These are phyloP conservation scores for Cervus canadensis DNA, from an alignment of 2,113 vertebrate species.

Conservation along the genomic window DNA sequence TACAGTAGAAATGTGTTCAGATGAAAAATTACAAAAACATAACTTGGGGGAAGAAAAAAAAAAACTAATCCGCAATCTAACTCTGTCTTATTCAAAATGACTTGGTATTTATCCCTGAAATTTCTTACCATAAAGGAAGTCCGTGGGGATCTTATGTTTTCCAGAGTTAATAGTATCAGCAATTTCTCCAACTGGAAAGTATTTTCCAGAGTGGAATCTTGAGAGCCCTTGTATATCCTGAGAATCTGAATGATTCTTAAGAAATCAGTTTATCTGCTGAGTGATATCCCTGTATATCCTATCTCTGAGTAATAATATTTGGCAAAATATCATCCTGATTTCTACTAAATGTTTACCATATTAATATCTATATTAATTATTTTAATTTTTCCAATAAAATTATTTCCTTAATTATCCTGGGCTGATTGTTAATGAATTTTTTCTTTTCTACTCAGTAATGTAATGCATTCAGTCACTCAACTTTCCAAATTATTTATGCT, in stretches of 20 bases:
- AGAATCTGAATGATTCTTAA: slow-evolving; percentile 25
- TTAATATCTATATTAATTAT: background rate
- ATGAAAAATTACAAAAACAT: slow-evolving; percentile 41
- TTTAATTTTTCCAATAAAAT: background rate
- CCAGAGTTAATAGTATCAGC: slow-evolving; percentile 41
- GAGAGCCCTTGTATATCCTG: slow-evolving; percentile 1
- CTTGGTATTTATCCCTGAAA: slow-evolving; percentile 48
- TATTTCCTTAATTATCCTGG: background rate
- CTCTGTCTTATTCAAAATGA: slow-evolving; percentile 54
- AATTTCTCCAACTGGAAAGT: slow-evolving; percentile 42
- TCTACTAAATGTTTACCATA: background rate
- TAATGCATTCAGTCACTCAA: background rate
- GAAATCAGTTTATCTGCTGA: background rate
- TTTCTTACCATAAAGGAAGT: slow-evolving; percentile 42
- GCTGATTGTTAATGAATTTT: background rate
- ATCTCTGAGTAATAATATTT: background rate
- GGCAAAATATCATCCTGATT: background rate
- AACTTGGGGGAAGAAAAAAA: slow-evolving; percentile 1
- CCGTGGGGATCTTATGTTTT: slow-evolving; percentile 3
- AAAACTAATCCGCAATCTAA: slow-evolving; percentile 38
- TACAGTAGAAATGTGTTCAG: slow-evolving; percentile 14
- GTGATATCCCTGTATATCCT: background rate
- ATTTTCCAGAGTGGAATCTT: slow-evolving; percentile 48
- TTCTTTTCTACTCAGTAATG: background rate
- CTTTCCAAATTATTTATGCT: background rate